phyloP scores from a whole-genome alignment of 1,140 invertebrate genomes.

The Formica exsecta region DNA sequence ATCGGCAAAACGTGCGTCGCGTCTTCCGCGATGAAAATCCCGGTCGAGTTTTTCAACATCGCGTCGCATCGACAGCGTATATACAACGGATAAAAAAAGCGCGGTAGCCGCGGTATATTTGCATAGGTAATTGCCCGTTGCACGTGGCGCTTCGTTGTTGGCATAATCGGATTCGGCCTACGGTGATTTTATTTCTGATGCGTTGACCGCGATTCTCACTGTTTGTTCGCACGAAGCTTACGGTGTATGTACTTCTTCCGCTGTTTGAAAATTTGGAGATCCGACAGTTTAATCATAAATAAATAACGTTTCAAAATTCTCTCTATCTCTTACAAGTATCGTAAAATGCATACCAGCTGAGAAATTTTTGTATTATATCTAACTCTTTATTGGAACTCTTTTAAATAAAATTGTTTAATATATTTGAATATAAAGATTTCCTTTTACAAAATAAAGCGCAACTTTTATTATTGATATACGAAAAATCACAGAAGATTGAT shows the following conservation, averaged over 20 bases:
- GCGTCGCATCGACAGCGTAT: conserved; percentile 40
- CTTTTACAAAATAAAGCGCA: background rate
- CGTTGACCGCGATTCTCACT: conserved; percentile 67
- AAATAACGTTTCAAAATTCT: background rate
- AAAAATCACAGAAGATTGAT: background rate
- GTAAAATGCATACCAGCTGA: background rate
- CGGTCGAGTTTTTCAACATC: conserved; percentile 52
- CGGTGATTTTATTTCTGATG: conserved; percentile 72
- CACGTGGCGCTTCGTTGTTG: conserved; percentile 66
- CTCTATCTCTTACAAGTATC: background rate
- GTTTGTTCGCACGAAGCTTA: conserved; percentile 26
- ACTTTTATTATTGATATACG: background rate
- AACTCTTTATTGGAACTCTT: too few relatives aligned
- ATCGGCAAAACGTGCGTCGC: conserved; percentile 32
- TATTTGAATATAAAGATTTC: background rate
- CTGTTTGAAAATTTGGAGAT: background rate
- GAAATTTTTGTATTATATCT: background rate
- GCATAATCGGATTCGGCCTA: conserved; percentile 69
- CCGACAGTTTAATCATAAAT: conserved; percentile 15
- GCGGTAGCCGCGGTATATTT: conserved; percentile 62
- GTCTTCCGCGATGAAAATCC: conserved; percentile 63
- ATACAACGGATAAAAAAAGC: conserved; percentile 65
- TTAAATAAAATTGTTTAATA: too few relatives aligned
- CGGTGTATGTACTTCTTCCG: conserved; percentile 25
- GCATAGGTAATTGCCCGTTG: conserved; percentile 75